These are phyloP conservation scores for Peromyscus maniculatus DNA, from an alignment of 2,113 vertebrate species.

Conservation along the genomic window DNA sequence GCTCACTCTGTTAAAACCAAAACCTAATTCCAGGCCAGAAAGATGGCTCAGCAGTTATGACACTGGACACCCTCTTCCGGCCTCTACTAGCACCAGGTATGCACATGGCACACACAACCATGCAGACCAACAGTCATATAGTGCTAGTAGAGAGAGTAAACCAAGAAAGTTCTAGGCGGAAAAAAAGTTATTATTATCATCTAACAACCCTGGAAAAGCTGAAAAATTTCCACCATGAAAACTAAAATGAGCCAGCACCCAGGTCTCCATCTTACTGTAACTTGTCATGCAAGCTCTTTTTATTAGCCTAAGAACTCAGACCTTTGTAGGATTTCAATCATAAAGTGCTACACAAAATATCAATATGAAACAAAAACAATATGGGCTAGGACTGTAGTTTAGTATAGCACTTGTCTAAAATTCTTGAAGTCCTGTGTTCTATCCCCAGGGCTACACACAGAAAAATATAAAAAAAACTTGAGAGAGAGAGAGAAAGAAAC, in stretches of 20 bases:
- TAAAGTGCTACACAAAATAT: background rate
- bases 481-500: background rate
- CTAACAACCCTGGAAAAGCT: background rate
- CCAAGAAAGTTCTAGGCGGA: background rate
- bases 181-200: background rate
- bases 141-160: background rate
- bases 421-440: background rate
- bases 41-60: background rate
- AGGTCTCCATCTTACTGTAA: background rate
- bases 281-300: background rate
- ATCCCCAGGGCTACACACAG: background rate
- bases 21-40: background rate
- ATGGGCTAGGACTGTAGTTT: background rate
- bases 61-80: background rate
- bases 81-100: background rate
- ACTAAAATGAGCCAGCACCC: conserved; percentile 1
- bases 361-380: background rate
- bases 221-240: background rate
- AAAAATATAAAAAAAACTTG: background rate
- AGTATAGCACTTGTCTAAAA: background rate
- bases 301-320: background rate
- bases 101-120: background rate
- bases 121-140: background rate
- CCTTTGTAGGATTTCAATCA: background rate
- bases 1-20: background rate